phyloP scores from a whole-genome alignment of 2,797 vertebrate genomes.

The Masticophis lateralis region DNA sequence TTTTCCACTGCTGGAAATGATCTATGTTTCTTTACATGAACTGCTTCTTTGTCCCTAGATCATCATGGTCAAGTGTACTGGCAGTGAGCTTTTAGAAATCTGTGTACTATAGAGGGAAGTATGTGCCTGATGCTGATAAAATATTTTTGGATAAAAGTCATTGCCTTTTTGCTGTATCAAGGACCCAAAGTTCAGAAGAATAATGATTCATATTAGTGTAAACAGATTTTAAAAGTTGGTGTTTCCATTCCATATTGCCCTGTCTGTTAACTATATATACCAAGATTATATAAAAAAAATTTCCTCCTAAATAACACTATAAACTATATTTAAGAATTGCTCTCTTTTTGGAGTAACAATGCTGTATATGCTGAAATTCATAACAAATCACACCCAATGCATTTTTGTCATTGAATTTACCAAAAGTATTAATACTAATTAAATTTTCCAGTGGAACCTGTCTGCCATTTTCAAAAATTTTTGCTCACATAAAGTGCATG shows the following conservation, averaged over 20 bases:
- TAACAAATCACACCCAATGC: not conserved
- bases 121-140: not conserved
- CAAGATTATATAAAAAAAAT: not conserved
- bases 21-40: not conserved
- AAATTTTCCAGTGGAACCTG: not conserved
- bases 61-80: not conserved
- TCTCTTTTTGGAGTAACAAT: not conserved
- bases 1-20: not conserved
- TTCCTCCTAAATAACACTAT: not conserved
- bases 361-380: not conserved
- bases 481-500: not conserved
- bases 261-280: not conserved
- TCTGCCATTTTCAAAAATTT: not conserved
- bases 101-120: not conserved
- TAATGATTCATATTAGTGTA: not conserved
- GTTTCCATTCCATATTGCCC: not conserved
- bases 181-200: not conserved
- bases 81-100: not conserved
- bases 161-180: not conserved
- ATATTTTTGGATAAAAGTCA: not conserved
- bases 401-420: not conserved
- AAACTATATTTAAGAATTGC: not conserved
- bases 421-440: not conserved
- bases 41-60: not conserved
- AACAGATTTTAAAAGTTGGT: not conserved